These are phyloP conservation scores for Phalacrocorax pelagicus DNA, from an alignment of 2,113 vertebrate genomes.

Conservation along the genomic window DNA sequence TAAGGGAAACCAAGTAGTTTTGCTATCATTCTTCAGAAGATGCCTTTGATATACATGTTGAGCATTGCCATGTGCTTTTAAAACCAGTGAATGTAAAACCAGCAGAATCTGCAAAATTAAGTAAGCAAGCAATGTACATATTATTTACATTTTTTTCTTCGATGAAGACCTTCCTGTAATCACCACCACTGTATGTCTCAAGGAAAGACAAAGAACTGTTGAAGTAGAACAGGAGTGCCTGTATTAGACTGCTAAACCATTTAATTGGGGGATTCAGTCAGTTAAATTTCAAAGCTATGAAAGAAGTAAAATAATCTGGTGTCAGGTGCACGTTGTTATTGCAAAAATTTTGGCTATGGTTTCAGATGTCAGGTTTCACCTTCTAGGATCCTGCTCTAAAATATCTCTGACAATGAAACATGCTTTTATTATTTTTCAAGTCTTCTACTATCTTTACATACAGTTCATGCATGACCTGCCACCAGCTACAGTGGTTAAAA, in stretches of 20 bases:
- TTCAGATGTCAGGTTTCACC: not conserved
- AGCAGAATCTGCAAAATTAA: not conserved
- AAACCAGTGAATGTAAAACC: not conserved
- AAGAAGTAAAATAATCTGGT: conserved; percentile 34
- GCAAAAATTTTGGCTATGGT: not conserved
- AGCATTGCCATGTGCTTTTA: not conserved
- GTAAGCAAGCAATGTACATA: not conserved
- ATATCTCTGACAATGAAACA: not conserved
- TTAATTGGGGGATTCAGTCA: not conserved
- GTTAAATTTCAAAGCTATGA: conserved; percentile 76
- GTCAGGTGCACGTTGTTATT: conserved; percentile 59
- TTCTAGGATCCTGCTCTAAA: not conserved
- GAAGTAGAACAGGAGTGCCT: not conserved
- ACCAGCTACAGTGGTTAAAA: not conserved
- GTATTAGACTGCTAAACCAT: not conserved
- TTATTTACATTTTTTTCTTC: not conserved
- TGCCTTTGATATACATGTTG: not conserved
- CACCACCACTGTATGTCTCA: not conserved
- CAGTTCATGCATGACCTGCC: not conserved
- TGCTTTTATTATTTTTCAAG: not conserved
- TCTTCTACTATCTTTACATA: not conserved
- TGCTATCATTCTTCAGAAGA: not conserved
- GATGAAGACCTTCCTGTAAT: not conserved
- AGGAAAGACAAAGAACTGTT: not conserved
- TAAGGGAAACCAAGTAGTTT: not conserved